Base-by-base conservation (phyloP, 2,113 vertebrate species). In the Calonectris borealis region DNA sequence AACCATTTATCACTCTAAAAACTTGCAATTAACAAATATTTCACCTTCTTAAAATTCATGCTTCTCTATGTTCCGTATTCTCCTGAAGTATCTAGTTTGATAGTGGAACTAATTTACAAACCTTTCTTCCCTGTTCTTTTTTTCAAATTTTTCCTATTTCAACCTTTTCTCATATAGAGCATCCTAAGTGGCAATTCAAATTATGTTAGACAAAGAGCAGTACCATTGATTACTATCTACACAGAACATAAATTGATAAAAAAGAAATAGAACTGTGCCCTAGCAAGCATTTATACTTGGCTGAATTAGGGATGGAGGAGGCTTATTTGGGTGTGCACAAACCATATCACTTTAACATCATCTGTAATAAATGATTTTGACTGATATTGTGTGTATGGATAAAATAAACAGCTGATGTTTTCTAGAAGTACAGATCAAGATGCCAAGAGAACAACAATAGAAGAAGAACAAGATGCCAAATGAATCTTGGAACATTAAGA, bases 261-360 rank as follows among this genome's bases (percentile, higher is more conserved):
- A 73, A 73, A 73, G 68, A 21, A 20, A 16, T 16, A 6, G 13
- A 94, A 58, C 16, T 40, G 4, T 86, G 55, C 7, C 13, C 6
- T 77, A 34, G 17, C 26, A 70, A 44, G 9, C 16, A 22, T 80
- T 82, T 73, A 40, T 80, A 40, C 1, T 61, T 83, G 2, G 5
- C 54, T 62, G 21, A 86, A 80, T 80, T 85, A n/a, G 18, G 27
- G 12, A n/a, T 38, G 16, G 13, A 58, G 11, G 13, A 71, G 32
- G 17, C 8, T n/a, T 83, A 22, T 60, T 68, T 78, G 32, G 3
- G 3, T 42, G 9, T 68, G 5, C 11, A 79, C 26, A 54, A 85
- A 61, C 10, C 0, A 0, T 64, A 34, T 26, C 22, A 71, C 11
- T 31, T 92, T 22, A 61, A 2, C 7, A 62, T 69, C 11, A 64